Evolutionary conservation across 53 echinoderm and acorn worm species (phyloP).

Genomic region (Apostichopus leukothele): DNA sequence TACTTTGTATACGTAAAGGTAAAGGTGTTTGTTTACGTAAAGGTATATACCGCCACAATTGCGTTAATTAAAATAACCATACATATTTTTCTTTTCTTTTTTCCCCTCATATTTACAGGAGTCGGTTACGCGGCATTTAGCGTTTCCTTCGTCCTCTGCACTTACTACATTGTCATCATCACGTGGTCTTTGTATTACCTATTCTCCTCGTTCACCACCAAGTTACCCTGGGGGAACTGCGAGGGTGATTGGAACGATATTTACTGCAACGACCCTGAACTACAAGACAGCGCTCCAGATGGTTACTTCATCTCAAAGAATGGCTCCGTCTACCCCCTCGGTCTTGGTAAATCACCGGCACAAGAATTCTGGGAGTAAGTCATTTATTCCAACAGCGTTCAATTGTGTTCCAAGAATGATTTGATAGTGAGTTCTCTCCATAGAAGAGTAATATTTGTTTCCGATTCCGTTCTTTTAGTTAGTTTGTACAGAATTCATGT

Average conservation of each 20-base stretch:
- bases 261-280: slow-evolving; percentile 77
- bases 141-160: slow-evolving; percentile 89
- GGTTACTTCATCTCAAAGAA: slow-evolving; percentile 69
- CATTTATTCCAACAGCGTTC: not conserved
- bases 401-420: no score
- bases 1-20: no score
- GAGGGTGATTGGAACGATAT: slow-evolving; percentile 70
- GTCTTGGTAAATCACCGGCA: slow-evolving; percentile 77
- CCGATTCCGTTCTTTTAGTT: no score
- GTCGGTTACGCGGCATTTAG: slow-evolving; percentile 88
- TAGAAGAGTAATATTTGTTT: no score
- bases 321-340: slow-evolving; percentile 47
- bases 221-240: slow-evolving; percentile 84
- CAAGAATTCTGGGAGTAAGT: slow-evolving; percentile 98
- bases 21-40: no score
- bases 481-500: no score
- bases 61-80: not conserved
- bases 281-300: slow-evolving; percentile 57
- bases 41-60: no score
- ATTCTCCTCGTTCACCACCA: slow-evolving; percentile 77
- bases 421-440: no score
- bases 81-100: not conserved
- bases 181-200: slow-evolving; percentile 94
- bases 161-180: slow-evolving; percentile 93
- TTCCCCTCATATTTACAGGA: slow-evolving; percentile 53